Evolutionary conservation across 1,140 invertebrate genomes (phyloP).

Genomic region (Bombus consobrinus): DNA sequence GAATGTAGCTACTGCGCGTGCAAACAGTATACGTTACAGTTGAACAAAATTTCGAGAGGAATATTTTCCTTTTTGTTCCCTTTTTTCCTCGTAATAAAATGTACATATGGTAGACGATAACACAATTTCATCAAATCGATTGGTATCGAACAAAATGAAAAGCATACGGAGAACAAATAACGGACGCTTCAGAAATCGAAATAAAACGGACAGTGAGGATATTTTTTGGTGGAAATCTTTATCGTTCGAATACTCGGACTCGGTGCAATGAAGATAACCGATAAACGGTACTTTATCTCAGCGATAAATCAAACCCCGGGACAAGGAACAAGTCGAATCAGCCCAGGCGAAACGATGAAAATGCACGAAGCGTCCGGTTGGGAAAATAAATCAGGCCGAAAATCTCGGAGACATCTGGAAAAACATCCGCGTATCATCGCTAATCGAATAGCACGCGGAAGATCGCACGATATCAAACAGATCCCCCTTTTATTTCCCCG

Average conservation of each 20-base stretch:
- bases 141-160: slow-evolving; percentile 5
- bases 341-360: background rate
- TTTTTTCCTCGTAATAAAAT: background rate
- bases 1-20: background rate
- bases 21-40: slow-evolving; percentile 10
- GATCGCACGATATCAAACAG: slow-evolving; percentile 42
- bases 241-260: background rate
- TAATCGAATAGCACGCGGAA: slow-evolving; percentile 27
- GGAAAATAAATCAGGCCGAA: background rate
- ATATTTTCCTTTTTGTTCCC: background rate
- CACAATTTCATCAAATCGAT: slow-evolving; percentile 25
- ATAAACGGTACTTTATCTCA: background rate
- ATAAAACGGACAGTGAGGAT: background rate
- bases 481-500: slow-evolving; percentile 34
- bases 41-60: background rate
- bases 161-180: background rate
- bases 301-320: slow-evolving; percentile 6
- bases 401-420: slow-evolving; percentile 6
- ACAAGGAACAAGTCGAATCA: slow-evolving; percentile 6
- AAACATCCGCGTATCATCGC: slow-evolving; percentile 10
- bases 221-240: background rate
- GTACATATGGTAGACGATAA: slow-evolving; percentile 13
- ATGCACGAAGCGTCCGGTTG: background rate
- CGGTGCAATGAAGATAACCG: slow-evolving; percentile 17
- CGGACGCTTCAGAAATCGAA: background rate